Conservation (phyloP, 2,797 vertebrate species). For the Neomorphus geoffroyi region DNA sequence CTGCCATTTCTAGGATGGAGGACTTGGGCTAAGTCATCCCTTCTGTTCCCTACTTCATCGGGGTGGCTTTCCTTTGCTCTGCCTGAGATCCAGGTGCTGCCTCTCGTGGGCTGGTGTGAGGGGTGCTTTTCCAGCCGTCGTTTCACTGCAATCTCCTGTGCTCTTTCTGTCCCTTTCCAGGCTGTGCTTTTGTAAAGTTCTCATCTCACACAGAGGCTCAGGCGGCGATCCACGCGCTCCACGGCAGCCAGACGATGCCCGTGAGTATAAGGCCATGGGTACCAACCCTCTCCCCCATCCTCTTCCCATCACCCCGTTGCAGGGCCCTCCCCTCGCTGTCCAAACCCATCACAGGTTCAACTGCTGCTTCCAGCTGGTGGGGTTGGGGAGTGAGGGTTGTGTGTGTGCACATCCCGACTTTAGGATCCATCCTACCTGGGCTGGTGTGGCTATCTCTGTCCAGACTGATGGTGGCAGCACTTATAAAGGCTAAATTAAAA, state of each 20-base stretch:
- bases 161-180: conserved; percentile 67
- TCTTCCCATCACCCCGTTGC: not conserved
- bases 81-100: not conserved
- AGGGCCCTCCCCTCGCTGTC: not conserved
- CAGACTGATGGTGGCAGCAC: not conserved
- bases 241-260: conserved; percentile 99
- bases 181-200: conserved; percentile 97
- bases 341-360: not conserved
- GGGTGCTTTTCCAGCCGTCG: not conserved
- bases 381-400: not conserved
- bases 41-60: not conserved
- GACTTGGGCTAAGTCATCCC: not conserved
- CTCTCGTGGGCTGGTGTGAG: not conserved
- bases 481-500: not conserved
- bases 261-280: conserved; percentile 82
- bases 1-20: conserved; percentile 7
- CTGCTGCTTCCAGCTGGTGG: not conserved
- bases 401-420: not conserved
- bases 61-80: conserved; percentile 1
- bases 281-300: not conserved
- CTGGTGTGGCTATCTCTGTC: not conserved
- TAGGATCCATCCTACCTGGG: not conserved
- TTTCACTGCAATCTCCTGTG: conserved; percentile 54
- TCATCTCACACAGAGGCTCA: conserved; percentile 97
- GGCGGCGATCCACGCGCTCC: conserved; percentile 95